Evolutionary conservation across 2,113 vertebrate species (phyloP).

Genomic region (Malaclemys terrapin): DNA sequence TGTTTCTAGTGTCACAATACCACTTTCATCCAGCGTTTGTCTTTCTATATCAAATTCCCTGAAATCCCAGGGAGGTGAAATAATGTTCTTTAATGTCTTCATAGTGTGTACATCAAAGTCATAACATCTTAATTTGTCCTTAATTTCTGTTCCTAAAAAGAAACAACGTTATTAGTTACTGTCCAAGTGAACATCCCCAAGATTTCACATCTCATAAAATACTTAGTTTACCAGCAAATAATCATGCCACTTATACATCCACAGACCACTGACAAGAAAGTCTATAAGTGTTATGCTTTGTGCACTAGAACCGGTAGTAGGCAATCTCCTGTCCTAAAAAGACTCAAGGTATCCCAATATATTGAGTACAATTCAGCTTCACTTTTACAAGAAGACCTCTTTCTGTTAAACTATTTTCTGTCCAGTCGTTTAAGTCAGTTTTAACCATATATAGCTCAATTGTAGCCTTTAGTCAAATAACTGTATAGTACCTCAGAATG

Average conservation of each 20-base stretch:
- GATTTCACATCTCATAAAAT: background rate
- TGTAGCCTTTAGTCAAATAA: background rate
- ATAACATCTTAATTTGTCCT: constrained; percentile 93
- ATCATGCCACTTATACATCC: background rate
- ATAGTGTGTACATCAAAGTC: constrained; percentile 88
- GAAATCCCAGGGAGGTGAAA: constrained; percentile 90
- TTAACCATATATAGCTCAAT: background rate
- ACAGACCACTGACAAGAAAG: background rate
- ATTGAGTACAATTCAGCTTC: background rate
- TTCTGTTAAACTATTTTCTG: background rate
- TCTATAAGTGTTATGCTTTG: background rate
- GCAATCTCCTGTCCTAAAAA: background rate
- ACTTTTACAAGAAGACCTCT: background rate
- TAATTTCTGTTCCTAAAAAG: constrained; percentile 93
- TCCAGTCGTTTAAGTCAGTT: background rate
- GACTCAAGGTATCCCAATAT: background rate
- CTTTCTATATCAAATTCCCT: constrained; percentile 85
- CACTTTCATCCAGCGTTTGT: constrained; percentile 87
- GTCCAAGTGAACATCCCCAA: background rate
- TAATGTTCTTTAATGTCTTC: constrained; percentile 95
- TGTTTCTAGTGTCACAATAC: constrained; percentile 86
- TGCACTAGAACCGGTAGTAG: background rate
- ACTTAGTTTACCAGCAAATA: background rate
- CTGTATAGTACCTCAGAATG: constrained; percentile 38
- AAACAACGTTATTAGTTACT: constrained; percentile 38